Conservation (phyloP, 2,113 vertebrate species). For the Rhizomys pruinosus region DNA sequence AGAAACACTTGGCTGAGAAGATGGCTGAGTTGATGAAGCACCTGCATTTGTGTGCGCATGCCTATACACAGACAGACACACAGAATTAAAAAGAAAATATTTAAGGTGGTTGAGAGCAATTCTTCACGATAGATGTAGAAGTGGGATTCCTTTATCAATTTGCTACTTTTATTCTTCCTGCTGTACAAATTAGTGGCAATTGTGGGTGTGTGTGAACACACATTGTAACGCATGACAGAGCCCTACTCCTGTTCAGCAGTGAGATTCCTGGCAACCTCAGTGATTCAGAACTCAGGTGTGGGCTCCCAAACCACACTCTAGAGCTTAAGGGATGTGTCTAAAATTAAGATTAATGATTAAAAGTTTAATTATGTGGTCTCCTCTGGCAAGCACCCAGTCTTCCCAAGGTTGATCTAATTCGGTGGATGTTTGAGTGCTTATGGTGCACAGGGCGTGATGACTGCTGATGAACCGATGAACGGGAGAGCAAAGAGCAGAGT, state of each 20-base stretch:
- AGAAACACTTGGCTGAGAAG: too few relatives aligned
- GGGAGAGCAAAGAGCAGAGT: neutral
- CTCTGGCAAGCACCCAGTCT: slow-evolving; percentile 58
- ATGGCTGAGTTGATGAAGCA: too few relatives aligned
- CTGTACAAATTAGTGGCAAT: slow-evolving; percentile 40
- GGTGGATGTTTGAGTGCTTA: neutral
- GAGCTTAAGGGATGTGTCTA: slow-evolving; percentile 47
- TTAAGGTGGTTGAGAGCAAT: slow-evolving; percentile 6
- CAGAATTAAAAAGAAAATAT: neutral
- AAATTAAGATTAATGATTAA: slow-evolving; percentile 70
- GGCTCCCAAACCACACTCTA: slow-evolving; percentile 48
- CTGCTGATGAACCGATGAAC: neutral
- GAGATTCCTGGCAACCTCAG: slow-evolving; percentile 36
- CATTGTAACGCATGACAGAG: neutral
- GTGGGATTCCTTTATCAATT: slow-evolving; percentile 32
- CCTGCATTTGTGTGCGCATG: rapidly evolving
- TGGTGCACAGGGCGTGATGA: neutral
- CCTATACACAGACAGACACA: neutral
- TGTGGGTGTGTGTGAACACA: neutral
- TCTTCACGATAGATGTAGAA: slow-evolving; percentile 29
- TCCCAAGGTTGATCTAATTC: slow-evolving; percentile 28
- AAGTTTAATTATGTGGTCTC: slow-evolving; percentile 64
- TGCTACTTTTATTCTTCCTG: slow-evolving; percentile 45
- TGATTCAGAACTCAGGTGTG: slow-evolving; percentile 47
- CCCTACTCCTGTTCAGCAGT: neutral